Conservation (phyloP, 2,888 invertebrate genomes). For the Callinectes sapidus region DNA sequence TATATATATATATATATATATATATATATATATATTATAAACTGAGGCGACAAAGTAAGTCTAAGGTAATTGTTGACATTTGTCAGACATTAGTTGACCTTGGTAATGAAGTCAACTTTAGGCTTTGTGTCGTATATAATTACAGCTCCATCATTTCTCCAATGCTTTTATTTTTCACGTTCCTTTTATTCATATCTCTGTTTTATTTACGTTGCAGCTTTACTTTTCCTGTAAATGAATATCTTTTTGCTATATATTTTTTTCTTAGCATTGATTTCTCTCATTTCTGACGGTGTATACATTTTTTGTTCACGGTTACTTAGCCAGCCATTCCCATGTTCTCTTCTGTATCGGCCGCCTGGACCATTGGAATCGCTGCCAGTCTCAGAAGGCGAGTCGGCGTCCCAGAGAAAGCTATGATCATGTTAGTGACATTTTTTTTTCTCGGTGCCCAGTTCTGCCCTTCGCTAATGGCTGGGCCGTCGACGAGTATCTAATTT, state of each 20-base stretch:
- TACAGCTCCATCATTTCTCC: background rate
- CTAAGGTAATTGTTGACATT: conserved; percentile 37
- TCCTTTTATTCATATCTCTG: background rate
- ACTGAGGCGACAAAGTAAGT: background rate
- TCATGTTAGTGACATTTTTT: conserved; percentile 28
- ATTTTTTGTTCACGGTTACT: background rate
- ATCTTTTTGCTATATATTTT: background rate
- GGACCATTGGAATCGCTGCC: background rate
- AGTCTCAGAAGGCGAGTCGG: background rate
- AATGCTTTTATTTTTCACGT: background rate
- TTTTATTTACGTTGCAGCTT: background rate
- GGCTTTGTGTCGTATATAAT: background rate
- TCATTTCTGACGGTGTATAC: background rate
- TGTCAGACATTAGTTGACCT: conserved; percentile 29
- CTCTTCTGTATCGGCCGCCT: background rate
- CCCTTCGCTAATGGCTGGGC: conserved; percentile 23
- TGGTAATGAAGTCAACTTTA: conserved; percentile 31
- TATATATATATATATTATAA: background rate
- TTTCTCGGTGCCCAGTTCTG: background rate
- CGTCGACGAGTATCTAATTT: conserved; percentile 39
- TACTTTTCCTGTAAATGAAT: background rate
- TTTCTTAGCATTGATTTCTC: background rate
- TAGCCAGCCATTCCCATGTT: background rate
- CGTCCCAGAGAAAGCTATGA: background rate
- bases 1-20: too few species aligned